These are phyloP conservation scores for Malurus elegans DNA, from an alignment of 2,113 vertebrate genomes.

Conservation along the genomic window DNA sequence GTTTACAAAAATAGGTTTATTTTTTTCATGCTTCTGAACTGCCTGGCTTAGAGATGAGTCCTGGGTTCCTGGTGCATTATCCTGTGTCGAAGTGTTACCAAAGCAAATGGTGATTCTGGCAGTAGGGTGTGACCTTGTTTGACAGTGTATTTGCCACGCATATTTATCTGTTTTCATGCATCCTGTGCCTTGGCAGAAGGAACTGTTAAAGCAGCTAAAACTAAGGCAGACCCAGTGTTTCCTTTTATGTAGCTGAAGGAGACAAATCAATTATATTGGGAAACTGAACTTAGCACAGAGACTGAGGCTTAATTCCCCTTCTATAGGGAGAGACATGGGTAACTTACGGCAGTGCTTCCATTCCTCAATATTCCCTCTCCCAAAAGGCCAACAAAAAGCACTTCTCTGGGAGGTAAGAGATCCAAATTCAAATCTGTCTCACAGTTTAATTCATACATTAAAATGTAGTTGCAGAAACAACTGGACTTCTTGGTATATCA, in stretches of 20 bases:
- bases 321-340: neutral
- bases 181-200: neutral
- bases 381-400: neutral
- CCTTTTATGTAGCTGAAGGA: neutral
- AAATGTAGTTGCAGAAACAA: neutral
- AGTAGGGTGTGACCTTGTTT: neutral
- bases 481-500: neutral
- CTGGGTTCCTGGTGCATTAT: neutral
- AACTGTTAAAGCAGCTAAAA: neutral
- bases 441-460: neutral
- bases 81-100: neutral
- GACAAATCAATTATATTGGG: neutral
- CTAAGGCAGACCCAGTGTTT: neutral
- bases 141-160: neutral
- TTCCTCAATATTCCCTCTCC: neutral
- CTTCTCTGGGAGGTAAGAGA: neutral
- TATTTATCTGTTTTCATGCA: neutral
- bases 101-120: neutral
- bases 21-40: conserved; percentile 1
- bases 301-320: neutral
- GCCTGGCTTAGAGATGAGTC: neutral
- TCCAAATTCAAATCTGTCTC: neutral
- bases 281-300: neutral
- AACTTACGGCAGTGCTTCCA: neutral
- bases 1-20: conserved; percentile 6